phyloP scores from a whole-genome alignment of 2,797 vertebrate genomes.

The Adrianichthys oophorus region DNA sequence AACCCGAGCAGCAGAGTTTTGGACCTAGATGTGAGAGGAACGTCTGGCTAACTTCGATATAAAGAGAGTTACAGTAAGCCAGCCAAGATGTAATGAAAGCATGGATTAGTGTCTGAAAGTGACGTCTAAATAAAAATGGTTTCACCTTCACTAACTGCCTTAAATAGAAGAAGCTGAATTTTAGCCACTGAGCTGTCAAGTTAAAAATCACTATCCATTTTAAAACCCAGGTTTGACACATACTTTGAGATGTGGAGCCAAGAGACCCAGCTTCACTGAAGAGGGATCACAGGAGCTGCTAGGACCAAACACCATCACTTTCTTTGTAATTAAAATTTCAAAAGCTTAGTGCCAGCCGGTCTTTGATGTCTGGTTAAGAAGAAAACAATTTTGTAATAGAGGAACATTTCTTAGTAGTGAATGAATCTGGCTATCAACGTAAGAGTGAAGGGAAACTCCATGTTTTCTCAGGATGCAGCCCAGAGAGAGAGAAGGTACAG shows the following conservation, averaged over 20 bases:
- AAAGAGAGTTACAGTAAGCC: too few species aligned
- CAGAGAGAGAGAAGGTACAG: too few species aligned
- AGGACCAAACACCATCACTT: not conserved
- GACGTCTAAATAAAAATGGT: too few species aligned
- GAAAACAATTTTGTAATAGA: not conserved
- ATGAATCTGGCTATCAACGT: not conserved
- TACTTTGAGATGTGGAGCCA: not conserved
- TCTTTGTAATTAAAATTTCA: not conserved
- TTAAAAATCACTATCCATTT: not conserved
- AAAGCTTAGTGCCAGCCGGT: not conserved
- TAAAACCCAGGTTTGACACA: not conserved
- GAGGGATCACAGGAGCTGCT: not conserved
- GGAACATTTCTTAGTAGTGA: not conserved
- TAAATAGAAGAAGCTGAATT: too few species aligned
- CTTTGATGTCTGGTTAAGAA: not conserved
- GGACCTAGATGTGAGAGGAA: too few species aligned
- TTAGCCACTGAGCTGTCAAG: too few species aligned
- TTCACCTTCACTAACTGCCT: too few species aligned
- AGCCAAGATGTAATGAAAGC: too few species aligned
- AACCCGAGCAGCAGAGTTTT: too few species aligned
- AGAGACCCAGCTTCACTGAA: not conserved
- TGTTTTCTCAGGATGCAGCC: too few species aligned
- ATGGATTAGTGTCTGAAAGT: too few species aligned
- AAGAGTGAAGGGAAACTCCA: not conserved
- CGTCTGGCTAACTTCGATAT: too few species aligned